Percentiles rank a stretch among this genome's conserved stretches.
phyloP scores from a whole-genome alignment of 2,797 vertebrate species.

The Buceros bicornis region DNA sequence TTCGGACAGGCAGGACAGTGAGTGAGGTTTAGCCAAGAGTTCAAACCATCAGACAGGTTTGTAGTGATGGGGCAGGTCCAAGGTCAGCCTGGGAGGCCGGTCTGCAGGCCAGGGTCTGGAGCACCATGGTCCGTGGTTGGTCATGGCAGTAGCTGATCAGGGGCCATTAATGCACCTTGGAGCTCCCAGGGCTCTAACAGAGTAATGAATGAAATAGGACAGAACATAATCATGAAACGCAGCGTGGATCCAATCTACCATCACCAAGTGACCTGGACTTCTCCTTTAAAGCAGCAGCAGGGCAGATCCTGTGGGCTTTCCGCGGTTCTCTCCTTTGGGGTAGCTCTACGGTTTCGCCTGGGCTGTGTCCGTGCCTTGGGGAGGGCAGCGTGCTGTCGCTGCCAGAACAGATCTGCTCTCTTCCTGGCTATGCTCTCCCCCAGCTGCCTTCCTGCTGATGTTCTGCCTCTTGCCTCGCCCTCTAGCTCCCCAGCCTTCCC shows the following conservation, averaged over 20 bases:
- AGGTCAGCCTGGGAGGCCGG: background rate
- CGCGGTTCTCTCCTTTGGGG: background rate
- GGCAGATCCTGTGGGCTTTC: background rate
- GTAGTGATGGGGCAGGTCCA: background rate
- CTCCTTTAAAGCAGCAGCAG: background rate
- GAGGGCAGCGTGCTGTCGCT: fast-evolving
- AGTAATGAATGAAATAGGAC: background rate
- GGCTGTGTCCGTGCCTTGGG: background rate
- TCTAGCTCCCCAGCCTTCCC: background rate
- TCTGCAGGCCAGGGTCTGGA: background rate
- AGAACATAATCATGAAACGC: background rate
- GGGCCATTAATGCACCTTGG: background rate
- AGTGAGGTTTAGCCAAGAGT: background rate
- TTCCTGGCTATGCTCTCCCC: background rate
- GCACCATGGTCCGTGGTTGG: no score
- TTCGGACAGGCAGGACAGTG: background rate
- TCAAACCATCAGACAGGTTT: background rate
- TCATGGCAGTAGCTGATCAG: background rate
- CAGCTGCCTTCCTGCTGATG: background rate
- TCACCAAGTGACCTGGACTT: background rate
- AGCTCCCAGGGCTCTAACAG: no score
- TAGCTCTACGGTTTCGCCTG: fast-evolving
- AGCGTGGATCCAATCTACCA: background rate
- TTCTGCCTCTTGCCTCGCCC: background rate
- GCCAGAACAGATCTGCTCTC: background rate